These are phyloP conservation scores for Chrosomus eos DNA, from an alignment of 2,797 vertebrate species.

Conservation along the genomic window DNA sequence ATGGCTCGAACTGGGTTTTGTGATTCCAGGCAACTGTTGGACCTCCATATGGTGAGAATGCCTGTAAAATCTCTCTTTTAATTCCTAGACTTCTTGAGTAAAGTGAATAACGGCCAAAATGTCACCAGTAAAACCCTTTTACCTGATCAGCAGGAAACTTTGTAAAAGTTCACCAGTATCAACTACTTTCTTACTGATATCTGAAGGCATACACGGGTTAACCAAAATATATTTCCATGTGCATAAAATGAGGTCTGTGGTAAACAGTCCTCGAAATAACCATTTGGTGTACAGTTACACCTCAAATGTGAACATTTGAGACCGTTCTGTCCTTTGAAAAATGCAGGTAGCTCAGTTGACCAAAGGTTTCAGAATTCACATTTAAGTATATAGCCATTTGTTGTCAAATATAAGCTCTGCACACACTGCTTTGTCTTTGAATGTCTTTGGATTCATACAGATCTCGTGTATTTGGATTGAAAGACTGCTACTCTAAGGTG, in stretches of 20 bases:
- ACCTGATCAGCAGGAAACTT: neutral
- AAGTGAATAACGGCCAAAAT: neutral
- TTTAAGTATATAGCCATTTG: neutral
- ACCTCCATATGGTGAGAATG: slow-evolving; percentile 75
- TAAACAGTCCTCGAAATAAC: neutral
- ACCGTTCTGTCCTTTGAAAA: neutral
- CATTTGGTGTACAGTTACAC: neutral
- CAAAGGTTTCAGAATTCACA: neutral
- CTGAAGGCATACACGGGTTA: neutral
- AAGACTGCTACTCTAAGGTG: neutral
- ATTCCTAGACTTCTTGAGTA: neutral
- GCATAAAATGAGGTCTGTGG: neutral
- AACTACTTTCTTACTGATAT: neutral
- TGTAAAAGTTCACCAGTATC: neutral
- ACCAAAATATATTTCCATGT: neutral
- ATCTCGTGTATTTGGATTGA: neutral
- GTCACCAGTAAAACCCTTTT: neutral
- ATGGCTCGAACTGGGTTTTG: slow-evolving; percentile 81
- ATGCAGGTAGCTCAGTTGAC: neutral
- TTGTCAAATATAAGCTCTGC: neutral
- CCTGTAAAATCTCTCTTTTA: slow-evolving; percentile 47
- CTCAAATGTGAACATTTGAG: neutral
- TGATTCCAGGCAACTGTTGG: slow-evolving; percentile 79
- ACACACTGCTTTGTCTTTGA: neutral
- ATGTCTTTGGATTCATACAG: too few species aligned